A percentile compares a stretch with the other conserved stretches of the same genome.
Evolutionary conservation across 1,140 invertebrate genomes (phyloP).

Genomic region (Ips nitidus): DNA sequence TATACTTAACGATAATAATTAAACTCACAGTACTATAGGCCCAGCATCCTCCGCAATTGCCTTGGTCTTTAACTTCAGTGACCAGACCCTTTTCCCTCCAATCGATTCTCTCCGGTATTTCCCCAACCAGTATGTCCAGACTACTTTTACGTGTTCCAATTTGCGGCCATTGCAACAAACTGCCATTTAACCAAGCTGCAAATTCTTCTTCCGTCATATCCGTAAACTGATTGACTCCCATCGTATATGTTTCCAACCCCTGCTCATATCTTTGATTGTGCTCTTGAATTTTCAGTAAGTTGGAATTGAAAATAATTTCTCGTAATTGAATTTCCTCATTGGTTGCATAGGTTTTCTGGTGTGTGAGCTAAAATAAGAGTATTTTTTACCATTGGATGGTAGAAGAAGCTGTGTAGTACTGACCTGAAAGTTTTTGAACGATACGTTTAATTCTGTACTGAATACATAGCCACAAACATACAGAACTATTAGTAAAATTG

Average conservation of each 20-base stretch:
- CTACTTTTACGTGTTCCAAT: background rate
- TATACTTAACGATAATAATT: too few relatives aligned
- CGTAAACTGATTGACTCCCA: slow-evolving; percentile 35
- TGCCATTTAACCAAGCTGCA: background rate
- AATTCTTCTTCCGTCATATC: slow-evolving; percentile 37
- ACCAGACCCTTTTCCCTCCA: slow-evolving; percentile 85
- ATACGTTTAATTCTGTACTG: background rate
- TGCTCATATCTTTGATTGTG: slow-evolving; percentile 22
- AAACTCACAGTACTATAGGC: slow-evolving; percentile 75
- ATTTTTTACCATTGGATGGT: background rate
- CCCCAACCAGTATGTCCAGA: too few relatives aligned
- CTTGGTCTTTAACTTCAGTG: slow-evolving; percentile 88
- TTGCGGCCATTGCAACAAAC: background rate
- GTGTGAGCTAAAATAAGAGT: background rate
- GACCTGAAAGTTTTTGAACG: background rate
- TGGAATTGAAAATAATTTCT: slow-evolving; percentile 58
- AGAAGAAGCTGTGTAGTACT: background rate
- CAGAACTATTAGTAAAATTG: too few relatives aligned
- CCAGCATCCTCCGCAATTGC: slow-evolving; percentile 90
- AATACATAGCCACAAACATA: background rate
- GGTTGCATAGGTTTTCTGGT: slow-evolving; percentile 2
- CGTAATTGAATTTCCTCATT: background rate
- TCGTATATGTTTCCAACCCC: slow-evolving; percentile 26
- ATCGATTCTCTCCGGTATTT: slow-evolving; percentile 60
- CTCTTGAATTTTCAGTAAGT: slow-evolving; percentile 24